Percentiles rank a stretch among this genome's conserved stretches.
Conservation (phyloP, 2,797 vertebrate genomes). For the Erethizon dorsatum region DNA sequence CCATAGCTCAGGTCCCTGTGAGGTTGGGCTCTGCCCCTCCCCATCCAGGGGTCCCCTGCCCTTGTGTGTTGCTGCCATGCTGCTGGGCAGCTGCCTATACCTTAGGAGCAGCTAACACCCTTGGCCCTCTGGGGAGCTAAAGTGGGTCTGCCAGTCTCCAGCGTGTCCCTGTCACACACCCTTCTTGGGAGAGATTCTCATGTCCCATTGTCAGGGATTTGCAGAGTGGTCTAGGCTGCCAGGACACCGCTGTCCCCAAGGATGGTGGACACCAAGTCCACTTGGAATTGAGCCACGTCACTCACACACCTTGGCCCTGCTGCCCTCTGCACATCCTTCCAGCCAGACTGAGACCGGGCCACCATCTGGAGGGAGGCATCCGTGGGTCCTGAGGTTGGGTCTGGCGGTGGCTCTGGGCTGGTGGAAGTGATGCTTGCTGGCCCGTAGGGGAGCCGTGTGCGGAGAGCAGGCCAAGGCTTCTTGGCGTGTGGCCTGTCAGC, state of each 20-base stretch:
- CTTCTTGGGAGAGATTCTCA: fast-evolving
- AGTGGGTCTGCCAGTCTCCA: fast-evolving
- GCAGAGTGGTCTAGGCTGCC: background rate
- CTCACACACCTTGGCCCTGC: background rate
- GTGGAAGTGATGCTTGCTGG: background rate
- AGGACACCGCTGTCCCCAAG: background rate
- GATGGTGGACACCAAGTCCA: background rate
- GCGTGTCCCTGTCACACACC: fast-evolving
- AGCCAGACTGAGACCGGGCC: background rate
- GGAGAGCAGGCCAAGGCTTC: too few relatives aligned
- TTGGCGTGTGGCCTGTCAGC: background rate
- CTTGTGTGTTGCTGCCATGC: too few relatives aligned
- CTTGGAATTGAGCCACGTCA: background rate
- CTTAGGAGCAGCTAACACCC: background rate
- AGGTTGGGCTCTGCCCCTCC: background rate
- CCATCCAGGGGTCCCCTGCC: fast-evolving
- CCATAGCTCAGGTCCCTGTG: background rate
- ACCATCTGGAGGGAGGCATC: fast-evolving
- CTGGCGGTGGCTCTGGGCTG: too few relatives aligned
- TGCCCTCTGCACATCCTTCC: background rate
- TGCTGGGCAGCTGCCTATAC: too few relatives aligned
- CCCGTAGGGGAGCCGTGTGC: background rate
- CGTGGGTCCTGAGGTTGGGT: background rate
- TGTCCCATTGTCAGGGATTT: fast-evolving
- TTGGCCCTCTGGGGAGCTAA: background rate